Base-by-base conservation (phyloP, 1,140 invertebrate species). In the Telenomus remus region DNA sequence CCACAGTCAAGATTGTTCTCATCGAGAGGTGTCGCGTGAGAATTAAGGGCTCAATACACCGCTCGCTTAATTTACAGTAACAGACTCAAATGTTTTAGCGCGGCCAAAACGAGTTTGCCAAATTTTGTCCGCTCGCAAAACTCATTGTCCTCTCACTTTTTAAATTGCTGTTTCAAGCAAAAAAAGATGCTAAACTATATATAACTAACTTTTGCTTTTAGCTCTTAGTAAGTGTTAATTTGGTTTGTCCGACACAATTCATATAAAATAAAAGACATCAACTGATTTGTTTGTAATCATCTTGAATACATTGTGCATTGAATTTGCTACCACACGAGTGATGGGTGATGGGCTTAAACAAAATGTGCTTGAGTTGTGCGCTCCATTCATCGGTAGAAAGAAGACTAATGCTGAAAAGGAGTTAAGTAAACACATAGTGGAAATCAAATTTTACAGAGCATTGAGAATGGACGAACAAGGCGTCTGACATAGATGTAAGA, bases 351-450 rank as follows among this genome's bases (percentile, higher is more conserved):
- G 19, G 19, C 19, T 27, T 27, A 6, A 3, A 27, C 19, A 27
- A 27, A 27, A 27, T 27, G 19, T 27, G 19, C 19, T 27, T 27
- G 2, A 27, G n/a, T 6, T 27, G 19, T 27, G 6, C 19, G 19
- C 19, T 27, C 19, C 19, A 27, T 27, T 27, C 19, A 27, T 27
- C 6, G n/a, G 1, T 27, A 6, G 6, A 27, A 27, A 27, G 19
- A 27, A 27, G 19, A 27, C 19, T 27, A 27, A 27, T 27, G 19
- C 19, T 27, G 2, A 70, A 56, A 33, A 65, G 70, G 59, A 73
- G 61, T 73, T 77, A 76, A 80, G 68, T 79, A 80, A 80, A 80
- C 73, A 78, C 69, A 59, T 74, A 76, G 75, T 76, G 53, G 71
- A 80, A 80, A 80, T 80, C 68, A 72, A 80, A 80, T 77, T 77